phyloP scores from a whole-genome alignment of 92 coral and sea anemone species.

The Phenganax subtilis region DNA sequence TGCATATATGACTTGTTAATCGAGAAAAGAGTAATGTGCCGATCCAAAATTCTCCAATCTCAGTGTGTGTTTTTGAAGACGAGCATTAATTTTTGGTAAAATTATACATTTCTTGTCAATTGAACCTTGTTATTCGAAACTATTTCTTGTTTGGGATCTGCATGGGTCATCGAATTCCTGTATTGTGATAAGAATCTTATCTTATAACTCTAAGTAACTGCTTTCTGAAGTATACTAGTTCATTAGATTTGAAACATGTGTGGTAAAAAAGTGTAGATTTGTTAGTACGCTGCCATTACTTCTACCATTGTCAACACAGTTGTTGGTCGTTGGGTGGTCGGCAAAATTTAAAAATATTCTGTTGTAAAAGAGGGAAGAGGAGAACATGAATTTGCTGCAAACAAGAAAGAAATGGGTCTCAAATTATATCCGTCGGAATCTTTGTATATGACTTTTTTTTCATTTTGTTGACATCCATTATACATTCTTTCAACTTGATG shows the following conservation, averaged over 20 bases:
- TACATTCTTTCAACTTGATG: slow-evolving; percentile 4
- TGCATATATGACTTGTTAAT: too few relatives aligned
- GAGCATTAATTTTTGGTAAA: too few relatives aligned
- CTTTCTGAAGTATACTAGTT: too few relatives aligned
- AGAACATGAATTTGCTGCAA: background rate
- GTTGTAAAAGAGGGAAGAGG: background rate
- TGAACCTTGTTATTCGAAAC: too few relatives aligned
- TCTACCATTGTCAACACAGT: slow-evolving; percentile 2
- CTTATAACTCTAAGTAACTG: too few relatives aligned
- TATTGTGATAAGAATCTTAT: too few relatives aligned
- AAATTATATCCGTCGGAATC: background rate
- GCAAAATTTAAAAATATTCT: background rate
- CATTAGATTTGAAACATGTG: background rate
- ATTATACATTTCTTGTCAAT: too few relatives aligned
- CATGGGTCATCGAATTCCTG: too few relatives aligned
- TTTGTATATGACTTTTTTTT: background rate
- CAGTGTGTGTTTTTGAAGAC: too few relatives aligned
- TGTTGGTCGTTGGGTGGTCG: background rate
- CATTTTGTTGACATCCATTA: background rate
- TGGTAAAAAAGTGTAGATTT: background rate
- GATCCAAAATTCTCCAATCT: too few relatives aligned
- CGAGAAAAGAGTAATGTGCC: too few relatives aligned
- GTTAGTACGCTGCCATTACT: background rate
- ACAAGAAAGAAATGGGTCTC: background rate
- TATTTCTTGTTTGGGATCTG: too few relatives aligned